phyloP scores from a whole-genome alignment of 1,140 invertebrate genomes.

The Apis cerana region DNA sequence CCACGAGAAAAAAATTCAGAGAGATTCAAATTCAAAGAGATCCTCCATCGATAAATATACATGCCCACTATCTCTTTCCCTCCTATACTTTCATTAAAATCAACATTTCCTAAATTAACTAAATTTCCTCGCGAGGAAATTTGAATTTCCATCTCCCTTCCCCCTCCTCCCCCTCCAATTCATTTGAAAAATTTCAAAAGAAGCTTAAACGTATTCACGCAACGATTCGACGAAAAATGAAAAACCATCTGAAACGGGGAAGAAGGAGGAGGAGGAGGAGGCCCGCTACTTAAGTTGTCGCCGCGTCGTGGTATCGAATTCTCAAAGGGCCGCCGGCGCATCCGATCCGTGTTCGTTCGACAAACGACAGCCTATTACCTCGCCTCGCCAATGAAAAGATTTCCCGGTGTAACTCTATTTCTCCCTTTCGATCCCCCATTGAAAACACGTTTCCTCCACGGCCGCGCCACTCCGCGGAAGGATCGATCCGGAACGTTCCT shows the following conservation, averaged over 20 bases:
- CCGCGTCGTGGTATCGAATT: background rate
- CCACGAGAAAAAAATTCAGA: too few relatives aligned
- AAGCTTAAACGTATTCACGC: background rate
- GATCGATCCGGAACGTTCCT: too few relatives aligned
- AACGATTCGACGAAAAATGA: background rate
- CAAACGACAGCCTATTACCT: constrained; percentile 6
- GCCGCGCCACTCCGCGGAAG: background rate
- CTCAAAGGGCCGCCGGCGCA: constrained; percentile 3
- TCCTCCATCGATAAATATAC: too few relatives aligned
- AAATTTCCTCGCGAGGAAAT: too few relatives aligned
- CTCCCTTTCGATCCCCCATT: background rate
- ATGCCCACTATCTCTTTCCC: too few relatives aligned
- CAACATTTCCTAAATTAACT: too few relatives aligned
- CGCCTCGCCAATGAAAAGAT: constrained; percentile 30
- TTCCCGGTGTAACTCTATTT: background rate
- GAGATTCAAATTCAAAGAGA: too few relatives aligned
- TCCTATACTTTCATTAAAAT: too few relatives aligned
- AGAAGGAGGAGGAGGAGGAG: too few relatives aligned
- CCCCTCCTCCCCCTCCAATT: too few relatives aligned
- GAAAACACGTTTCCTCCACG: background rate
- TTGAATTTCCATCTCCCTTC: too few relatives aligned
- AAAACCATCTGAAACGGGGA: too few relatives aligned
- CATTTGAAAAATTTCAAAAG: background rate
- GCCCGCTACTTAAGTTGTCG: background rate
- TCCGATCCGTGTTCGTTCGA: background rate